These are phyloP conservation scores for Varanus salvator DNA, from an alignment of 2,113 vertebrate genomes.

Conservation along the genomic window DNA sequence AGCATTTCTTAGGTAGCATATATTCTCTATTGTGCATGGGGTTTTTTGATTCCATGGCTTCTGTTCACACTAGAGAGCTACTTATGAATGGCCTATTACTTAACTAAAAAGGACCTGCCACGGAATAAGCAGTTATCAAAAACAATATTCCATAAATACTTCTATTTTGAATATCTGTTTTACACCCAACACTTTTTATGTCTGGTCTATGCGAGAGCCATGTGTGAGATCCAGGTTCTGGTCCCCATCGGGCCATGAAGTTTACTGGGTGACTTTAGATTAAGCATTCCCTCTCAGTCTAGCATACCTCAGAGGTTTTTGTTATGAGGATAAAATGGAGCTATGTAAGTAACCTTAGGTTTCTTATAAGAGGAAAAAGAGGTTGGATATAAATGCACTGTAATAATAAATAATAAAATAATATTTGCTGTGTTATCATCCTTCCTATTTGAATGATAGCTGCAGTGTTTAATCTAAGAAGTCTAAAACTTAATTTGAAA, in stretches of 20 bases:
- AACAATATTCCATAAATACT: conserved; percentile 47
- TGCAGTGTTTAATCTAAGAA: conserved; percentile 72
- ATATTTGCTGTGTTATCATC: conserved; percentile 63
- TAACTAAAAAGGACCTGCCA: background rate
- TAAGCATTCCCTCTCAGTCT: too few species aligned
- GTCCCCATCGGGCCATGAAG: too few species aligned
- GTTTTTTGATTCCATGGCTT: background rate
- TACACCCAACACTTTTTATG: conserved; percentile 51
- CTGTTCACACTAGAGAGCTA: background rate
- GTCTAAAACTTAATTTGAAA: conserved; percentile 40
- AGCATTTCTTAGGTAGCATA: background rate
- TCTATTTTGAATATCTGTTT: conserved; percentile 59
- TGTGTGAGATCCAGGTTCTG: too few species aligned
- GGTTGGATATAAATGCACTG: too few species aligned
- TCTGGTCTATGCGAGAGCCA: conserved; percentile 5
- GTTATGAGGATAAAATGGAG: too few species aligned
- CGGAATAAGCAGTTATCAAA: background rate
- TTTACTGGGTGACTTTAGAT: too few species aligned
- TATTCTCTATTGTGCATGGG: conserved; percentile 16
- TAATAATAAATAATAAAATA: too few species aligned
- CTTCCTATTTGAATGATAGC: conserved; percentile 64
- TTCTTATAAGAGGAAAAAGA: too few species aligned
- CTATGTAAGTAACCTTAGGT: too few species aligned
- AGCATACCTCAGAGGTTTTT: too few species aligned
- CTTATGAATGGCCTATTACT: conserved; percentile 16